phyloP scores from a whole-genome alignment of 1,140 invertebrate genomes.

The Tetramorium parvispinum region DNA sequence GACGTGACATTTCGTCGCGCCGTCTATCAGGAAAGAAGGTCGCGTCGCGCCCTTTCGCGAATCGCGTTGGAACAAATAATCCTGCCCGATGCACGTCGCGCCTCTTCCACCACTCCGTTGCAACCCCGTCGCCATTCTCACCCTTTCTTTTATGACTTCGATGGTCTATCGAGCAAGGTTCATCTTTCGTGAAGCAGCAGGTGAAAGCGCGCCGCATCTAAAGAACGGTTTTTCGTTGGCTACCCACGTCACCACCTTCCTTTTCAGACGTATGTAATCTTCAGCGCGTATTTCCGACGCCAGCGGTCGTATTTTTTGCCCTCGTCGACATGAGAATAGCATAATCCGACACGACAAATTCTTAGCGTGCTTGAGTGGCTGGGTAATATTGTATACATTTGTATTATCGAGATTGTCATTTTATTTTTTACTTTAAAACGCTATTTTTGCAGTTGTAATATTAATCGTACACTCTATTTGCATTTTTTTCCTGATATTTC shows the following conservation, averaged over 20 bases:
- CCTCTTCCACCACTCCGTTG: not conserved
- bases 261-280: slow-evolving; percentile 23
- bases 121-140: not conserved
- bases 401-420: not conserved
- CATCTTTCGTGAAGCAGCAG: not conserved
- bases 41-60: slow-evolving; percentile 13
- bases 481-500: not conserved
- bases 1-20: slow-evolving; percentile 39
- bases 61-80: slow-evolving; percentile 20
- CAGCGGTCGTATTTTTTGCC: not conserved
- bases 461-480: not conserved
- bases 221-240: not conserved
- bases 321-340: slow-evolving; percentile 5
- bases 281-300: not conserved
- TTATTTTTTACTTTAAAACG: not conserved
- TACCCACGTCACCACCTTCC: not conserved
- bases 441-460: not conserved
- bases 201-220: not conserved
- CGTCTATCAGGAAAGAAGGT: slow-evolving; percentile 14
- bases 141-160: slow-evolving; percentile 28
- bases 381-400: not conserved
- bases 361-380: not conserved
- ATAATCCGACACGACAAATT: slow-evolving; percentile 10
- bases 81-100: not conserved
- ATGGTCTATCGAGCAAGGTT: not conserved